phyloP scores from a whole-genome alignment of 1,140 invertebrate genomes.

The Drosophila orena region DNA sequence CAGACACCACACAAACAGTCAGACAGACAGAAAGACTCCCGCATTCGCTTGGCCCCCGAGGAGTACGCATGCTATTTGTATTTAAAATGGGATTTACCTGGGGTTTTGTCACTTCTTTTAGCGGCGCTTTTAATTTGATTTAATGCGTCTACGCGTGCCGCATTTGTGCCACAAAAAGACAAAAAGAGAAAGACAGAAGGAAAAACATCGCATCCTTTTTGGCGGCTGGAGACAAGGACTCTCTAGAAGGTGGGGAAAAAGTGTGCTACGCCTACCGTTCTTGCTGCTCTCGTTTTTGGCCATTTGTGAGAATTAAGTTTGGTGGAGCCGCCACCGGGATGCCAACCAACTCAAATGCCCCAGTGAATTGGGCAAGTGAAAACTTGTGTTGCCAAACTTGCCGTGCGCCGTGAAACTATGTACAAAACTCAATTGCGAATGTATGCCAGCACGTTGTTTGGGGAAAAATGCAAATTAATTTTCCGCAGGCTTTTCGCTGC shows the following conservation, averaged over 20 bases:
- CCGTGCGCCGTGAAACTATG: constrained; percentile 39
- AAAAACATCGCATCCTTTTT: constrained; percentile 15
- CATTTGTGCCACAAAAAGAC: constrained; percentile 11
- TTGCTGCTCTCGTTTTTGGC: constrained; percentile 38
- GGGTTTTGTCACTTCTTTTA: constrained; percentile 81
- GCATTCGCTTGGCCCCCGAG: constrained; percentile 16
- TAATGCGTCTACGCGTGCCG: constrained; percentile 78
- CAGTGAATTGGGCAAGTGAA: constrained; percentile 55
- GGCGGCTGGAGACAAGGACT: constrained; percentile 9
- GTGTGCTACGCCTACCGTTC: constrained; percentile 8
- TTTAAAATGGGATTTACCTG: constrained; percentile 82
- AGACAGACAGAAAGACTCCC: constrained; percentile 20
- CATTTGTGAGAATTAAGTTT: constrained; percentile 70
- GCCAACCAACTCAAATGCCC: constrained; percentile 44
- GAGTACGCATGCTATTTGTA: constrained; percentile 72
- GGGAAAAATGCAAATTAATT: constrained; percentile 62
- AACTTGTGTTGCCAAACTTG: constrained; percentile 49
- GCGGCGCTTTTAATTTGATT: constrained; percentile 81
- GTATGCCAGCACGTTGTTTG: constrained; percentile 27
- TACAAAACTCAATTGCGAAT: constrained; percentile 44
- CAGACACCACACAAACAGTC: constrained; percentile 26
- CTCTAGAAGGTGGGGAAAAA: neutral
- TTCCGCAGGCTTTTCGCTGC: constrained; percentile 47
- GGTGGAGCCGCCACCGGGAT: constrained; percentile 15
- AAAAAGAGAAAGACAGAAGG: neutral